Evolutionary conservation across 2,797 vertebrate species (phyloP), one percentile per base, ranked within the genome.

Genomic region (Pelodytes ibericus): DNA sequence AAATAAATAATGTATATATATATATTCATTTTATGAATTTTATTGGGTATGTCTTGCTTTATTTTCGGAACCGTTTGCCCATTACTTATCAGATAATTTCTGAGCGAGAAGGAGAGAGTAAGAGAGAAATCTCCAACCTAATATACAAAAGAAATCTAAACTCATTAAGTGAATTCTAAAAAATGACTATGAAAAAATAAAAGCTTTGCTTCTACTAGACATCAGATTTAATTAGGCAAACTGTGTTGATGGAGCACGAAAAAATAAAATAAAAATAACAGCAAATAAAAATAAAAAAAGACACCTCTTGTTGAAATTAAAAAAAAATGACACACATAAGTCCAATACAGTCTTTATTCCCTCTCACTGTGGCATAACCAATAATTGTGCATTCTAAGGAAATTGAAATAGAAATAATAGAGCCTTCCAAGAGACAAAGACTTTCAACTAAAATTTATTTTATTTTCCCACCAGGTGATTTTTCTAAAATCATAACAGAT

Each of bases 141-240:
- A 86, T 80, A 86, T 90, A 95, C 94, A 96, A 96, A 96, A 95
- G 94, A 90, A 92, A 95, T 94, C 87, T 90, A 94, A 96, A 97
- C 94, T 97, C 96, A 97, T 98, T 97, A 97, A 96, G 94, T 92
- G 94, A 94, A 97, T 94, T 96, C 92, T 87, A 89, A 93, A 64
- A 60, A 94, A 95, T 93, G 94, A 94, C 91, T 94, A 95, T 94
- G 96, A 95, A 95, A 91, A 91, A 93, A 95, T 92, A 86, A 89
- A n/a, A n/a, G n/a, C 91, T 91, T 93, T 91, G 87, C 86, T 89
- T 87, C 83, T 83, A 90, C 88, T 88, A 84, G 90, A 96, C 94
- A 95, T 95, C 94, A 94, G 93, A 91, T 95, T 95, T 97, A 97
- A 98, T 98, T 98, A 97, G 95, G 93, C 94, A 94, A 95, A 91